phyloP scores from a whole-genome alignment of 2,113 vertebrate genomes.

The Chamaea fasciata region DNA sequence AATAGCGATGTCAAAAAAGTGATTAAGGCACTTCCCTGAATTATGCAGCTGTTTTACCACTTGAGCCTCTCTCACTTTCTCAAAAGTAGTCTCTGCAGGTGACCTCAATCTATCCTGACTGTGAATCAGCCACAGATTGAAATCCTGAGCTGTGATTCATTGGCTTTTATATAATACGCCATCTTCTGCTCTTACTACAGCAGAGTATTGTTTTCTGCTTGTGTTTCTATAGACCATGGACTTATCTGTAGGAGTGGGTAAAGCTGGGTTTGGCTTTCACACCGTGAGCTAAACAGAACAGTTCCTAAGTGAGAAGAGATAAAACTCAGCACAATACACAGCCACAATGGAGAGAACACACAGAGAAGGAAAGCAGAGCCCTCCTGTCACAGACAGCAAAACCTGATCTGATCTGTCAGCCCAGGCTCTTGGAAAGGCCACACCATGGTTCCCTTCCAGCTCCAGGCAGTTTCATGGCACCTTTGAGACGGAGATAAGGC shows the following conservation, averaged over 20 bases:
- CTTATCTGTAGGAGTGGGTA: slow-evolving; percentile 29
- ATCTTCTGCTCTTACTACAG: background rate
- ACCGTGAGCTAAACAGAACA: background rate
- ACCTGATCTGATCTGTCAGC: background rate
- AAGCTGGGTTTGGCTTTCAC: slow-evolving; percentile 34
- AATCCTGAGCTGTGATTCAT: slow-evolving; percentile 46
- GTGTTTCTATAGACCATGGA: background rate
- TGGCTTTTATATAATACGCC: slow-evolving; percentile 13
- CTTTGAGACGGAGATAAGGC: background rate
- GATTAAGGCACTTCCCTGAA: slow-evolving; percentile 43
- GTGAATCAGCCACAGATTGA: slow-evolving; percentile 43
- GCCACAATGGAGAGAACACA: background rate
- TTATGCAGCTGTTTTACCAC: slow-evolving; percentile 31
- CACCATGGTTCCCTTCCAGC: background rate
- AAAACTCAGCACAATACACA: background rate
- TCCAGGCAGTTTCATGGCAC: background rate
- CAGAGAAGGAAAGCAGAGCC: background rate
- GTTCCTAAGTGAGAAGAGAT: background rate
- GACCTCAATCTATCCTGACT: slow-evolving; percentile 48
- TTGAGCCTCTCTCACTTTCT: slow-evolving; percentile 16
- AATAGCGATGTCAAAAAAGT: slow-evolving; percentile 47
- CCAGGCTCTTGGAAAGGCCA: background rate
- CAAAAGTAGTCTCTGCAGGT: slow-evolving; percentile 12
- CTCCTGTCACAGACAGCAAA: background rate
- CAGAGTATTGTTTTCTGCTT: background rate